A percentile compares a stretch with the other conserved stretches of the same genome.
Evolutionary conservation across 2,113 vertebrate genomes (phyloP).

Genomic region (Scopus umbretta): DNA sequence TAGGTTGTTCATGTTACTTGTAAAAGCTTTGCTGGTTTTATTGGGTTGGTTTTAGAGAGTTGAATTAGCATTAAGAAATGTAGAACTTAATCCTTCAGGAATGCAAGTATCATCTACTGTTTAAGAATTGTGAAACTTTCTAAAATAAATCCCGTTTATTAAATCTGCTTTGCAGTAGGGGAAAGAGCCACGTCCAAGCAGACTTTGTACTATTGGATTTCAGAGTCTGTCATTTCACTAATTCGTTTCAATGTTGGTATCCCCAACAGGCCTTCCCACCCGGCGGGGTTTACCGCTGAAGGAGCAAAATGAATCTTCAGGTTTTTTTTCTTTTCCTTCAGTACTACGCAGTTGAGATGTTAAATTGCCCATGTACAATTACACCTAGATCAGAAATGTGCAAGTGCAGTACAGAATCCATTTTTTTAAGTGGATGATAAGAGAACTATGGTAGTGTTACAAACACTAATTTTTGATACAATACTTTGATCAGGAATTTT

Average conservation of each 20-base stretch:
- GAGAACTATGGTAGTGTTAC: neutral
- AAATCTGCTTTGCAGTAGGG: conserved; percentile 38
- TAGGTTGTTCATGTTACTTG: conserved; percentile 32
- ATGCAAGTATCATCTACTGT: conserved; percentile 59
- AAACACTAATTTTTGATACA: neutral
- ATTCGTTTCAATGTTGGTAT: conserved; percentile 3
- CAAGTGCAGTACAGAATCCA: neutral
- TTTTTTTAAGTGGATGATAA: neutral
- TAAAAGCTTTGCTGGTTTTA: conserved; percentile 38
- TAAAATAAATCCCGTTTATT: conserved; percentile 63
- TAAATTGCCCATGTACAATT: neutral
- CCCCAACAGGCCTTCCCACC: conserved; percentile 27
- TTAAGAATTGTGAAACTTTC: conserved; percentile 65
- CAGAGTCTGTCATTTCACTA: conserved; percentile 10
- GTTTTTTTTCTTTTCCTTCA: neutral
- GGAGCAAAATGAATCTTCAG: neutral
- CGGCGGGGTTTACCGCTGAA: neutral
- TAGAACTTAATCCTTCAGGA: conserved; percentile 36
- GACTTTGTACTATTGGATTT: conserved; percentile 4
- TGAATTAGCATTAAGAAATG: conserved; percentile 66
- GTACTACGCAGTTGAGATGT: neutral
- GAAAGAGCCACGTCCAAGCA: conserved; percentile 1
- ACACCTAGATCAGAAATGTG: neutral
- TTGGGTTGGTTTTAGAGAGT: conserved; percentile 39
- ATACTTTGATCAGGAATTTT: neutral